Base-by-base conservation (phyloP, 1,140 invertebrate species). In the Fopius arisanus region DNA sequence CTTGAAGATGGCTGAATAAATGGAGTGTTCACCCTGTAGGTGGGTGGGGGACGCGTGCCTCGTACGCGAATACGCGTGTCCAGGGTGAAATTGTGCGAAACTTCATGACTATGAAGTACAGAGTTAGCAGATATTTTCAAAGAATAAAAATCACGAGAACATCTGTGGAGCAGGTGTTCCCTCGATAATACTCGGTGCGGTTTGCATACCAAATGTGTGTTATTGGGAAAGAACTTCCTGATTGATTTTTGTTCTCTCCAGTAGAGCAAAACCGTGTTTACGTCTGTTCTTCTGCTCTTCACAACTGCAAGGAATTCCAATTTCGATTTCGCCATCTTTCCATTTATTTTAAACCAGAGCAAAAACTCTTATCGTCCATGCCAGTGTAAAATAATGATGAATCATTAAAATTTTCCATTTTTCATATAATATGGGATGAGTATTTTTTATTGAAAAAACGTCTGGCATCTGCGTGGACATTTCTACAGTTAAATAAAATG, bases 41-140 rank as follows among this genome's bases (percentile, higher is more conserved):
- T 54, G n/a, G 48, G 40, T 43, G 40, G 21, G 48, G 21, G 23
- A 12, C 54, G 54, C 54, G 54, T 59, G 54, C 54, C 54, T 59
- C 54, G 54, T 59, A 59, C 21, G 54, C 54, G 54, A 59, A 28
- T 59, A 26, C 54, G 54, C 54, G 54, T 59, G 54, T 59, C 54
- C 54, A 59, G 54, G 10, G 54, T 28, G 54, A 59, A 59, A 59
- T 59, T 59, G 54, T 26, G 54, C 54, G 54, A 1, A 59, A 28
- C 54, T 9, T 59, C 23, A 28, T 59, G 23, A 23, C 54, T 59
- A 59, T 14, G 54, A 59, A 59, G 2, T 59, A 26, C 54, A 3
- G 5, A 2, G 19, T 26, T 6, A 3, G 9, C 43, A 21, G n/a
- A 21, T 16, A 51, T 51, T 51, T 51, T 21, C 43, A 21, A 51